Conservation (phyloP, 2,113 vertebrate genomes). For the Crotalus horridus region DNA sequence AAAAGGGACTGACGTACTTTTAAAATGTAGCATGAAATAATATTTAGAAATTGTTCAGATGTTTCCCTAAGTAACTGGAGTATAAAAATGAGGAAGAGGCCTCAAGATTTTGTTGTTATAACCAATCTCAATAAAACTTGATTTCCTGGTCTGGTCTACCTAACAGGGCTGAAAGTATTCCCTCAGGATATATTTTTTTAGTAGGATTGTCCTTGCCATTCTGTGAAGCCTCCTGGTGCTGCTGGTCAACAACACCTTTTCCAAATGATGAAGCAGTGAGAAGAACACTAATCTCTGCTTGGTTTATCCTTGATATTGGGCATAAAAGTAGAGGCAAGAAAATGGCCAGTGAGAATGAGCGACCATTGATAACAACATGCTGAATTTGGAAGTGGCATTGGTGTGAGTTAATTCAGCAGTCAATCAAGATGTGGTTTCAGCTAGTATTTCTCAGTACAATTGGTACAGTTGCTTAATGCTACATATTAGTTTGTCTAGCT, state of each 20-base stretch:
- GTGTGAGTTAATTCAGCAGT: neutral
- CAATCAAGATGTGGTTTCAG: neutral
- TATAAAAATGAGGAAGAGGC: neutral
- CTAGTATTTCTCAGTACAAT: slow-evolving; percentile 4
- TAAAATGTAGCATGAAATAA: neutral
- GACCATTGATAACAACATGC: neutral
- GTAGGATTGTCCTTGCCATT: neutral
- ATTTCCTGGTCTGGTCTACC: neutral
- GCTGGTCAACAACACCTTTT: neutral
- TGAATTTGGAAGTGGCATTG: neutral
- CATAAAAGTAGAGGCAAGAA: neutral
- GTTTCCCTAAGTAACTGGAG: neutral
- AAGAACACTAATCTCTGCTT: neutral
- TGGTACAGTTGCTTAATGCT: slow-evolving; percentile 8
- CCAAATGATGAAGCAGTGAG: neutral
- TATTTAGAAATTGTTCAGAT: neutral
- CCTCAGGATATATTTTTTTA: neutral
- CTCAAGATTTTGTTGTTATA: neutral
- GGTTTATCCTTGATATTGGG: neutral
- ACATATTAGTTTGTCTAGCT: neutral
- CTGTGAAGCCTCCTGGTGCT: neutral
- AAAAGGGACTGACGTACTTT: neutral
- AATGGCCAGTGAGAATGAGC: neutral
- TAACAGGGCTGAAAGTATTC: neutral
- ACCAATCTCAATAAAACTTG: neutral